phyloP scores from a whole-genome alignment of 2,113 vertebrate genomes.

The Hemiscyllium ocellatum region DNA sequence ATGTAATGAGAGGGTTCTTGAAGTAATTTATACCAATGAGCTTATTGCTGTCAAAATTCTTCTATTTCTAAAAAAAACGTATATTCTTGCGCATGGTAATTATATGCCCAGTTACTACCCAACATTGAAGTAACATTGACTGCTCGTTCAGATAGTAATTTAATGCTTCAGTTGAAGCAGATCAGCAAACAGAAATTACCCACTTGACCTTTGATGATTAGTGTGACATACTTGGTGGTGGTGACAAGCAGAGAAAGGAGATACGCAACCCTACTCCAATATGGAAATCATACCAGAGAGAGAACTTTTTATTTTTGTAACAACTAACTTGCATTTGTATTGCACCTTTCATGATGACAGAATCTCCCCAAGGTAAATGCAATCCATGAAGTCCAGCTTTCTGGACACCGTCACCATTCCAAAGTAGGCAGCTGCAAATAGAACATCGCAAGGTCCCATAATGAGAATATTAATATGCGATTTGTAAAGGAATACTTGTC shows the following conservation, averaged over 20 bases:
- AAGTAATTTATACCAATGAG: background rate
- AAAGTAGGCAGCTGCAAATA: background rate
- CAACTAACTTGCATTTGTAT: background rate
- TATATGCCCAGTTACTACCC: background rate
- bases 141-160: conserved; percentile 23
- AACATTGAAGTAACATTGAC: conserved; percentile 15
- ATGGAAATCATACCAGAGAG: background rate
- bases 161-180: conserved; percentile 18
- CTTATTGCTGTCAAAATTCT: background rate
- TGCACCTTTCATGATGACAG: background rate
- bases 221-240: background rate
- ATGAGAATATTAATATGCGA: background rate
- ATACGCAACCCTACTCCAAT: background rate
- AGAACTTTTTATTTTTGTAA: no score
- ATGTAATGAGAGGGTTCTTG: background rate
- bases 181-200: conserved; percentile 27
- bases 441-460: background rate
- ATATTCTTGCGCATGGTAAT: background rate
- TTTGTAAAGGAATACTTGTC: background rate
- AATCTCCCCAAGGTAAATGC: background rate
- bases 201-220: conserved; percentile 29
- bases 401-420: background rate
- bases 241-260: background rate
- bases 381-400: background rate
- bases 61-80: background rate